A percentile compares a stretch with the other conserved stretches of the same genome.
phyloP scores from a whole-genome alignment of 2,888 invertebrate genomes.

The Parascotia fuliginaria region DNA sequence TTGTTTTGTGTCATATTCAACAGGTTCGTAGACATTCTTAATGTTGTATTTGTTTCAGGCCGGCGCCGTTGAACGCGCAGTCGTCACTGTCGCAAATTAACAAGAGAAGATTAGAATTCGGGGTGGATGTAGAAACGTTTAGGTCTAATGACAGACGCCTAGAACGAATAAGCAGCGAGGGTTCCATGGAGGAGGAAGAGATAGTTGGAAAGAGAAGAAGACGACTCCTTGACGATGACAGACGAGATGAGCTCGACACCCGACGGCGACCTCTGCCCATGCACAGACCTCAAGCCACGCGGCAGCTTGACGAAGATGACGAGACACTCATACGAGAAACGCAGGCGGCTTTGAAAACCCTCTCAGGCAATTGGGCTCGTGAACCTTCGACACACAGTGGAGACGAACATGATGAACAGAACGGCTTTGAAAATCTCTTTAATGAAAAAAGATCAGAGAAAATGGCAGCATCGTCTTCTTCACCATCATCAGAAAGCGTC shows the following conservation, averaged over 20 bases:
- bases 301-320: constrained; percentile 87
- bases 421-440: constrained; percentile 93
- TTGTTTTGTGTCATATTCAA: constrained; percentile 38
- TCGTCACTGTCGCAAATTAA: constrained; percentile 88
- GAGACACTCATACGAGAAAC: constrained; percentile 95
- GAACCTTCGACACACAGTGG: constrained; percentile 88
- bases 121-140: constrained; percentile 81
- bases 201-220: constrained; percentile 73
- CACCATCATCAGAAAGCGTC: constrained; percentile 86
- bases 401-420: constrained; percentile 91
- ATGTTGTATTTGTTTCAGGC: constrained; percentile 75
- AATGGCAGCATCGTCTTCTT: constrained; percentile 88
- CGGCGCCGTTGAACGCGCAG: constrained; percentile 83
- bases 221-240: constrained; percentile 78
- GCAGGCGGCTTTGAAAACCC: constrained; percentile 93
- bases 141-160: constrained; percentile 69
- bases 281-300: constrained; percentile 70
- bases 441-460: constrained; percentile 91
- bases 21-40: constrained; percentile 48
- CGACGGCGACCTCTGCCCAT: constrained; percentile 60
- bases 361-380: constrained; percentile 94
- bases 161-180: constrained; percentile 66
- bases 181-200: constrained; percentile 80
- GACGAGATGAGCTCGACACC: constrained; percentile 60
- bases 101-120: constrained; percentile 89